These are phyloP conservation scores for Poliocrania exsul DNA, from an alignment of 2,797 vertebrate species.

Conservation along the genomic window DNA sequence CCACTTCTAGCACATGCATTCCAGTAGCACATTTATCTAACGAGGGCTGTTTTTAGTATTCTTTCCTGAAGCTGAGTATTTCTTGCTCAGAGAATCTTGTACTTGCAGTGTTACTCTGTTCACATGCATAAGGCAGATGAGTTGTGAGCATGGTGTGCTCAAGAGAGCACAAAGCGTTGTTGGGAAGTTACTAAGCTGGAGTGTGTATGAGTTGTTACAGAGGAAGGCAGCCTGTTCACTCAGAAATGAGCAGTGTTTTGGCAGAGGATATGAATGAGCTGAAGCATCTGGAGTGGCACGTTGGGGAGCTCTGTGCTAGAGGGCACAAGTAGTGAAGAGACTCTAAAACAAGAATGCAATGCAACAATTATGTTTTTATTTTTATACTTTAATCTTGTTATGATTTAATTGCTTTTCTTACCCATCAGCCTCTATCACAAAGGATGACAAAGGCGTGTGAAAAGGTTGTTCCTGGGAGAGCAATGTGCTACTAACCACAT, in stretches of 20 bases:
- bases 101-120: not conserved
- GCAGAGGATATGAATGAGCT: not conserved
- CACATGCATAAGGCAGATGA: not conserved
- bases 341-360: not conserved
- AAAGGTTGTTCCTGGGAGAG: not conserved
- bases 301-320: not conserved
- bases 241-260: not conserved
- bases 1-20: accelerated
- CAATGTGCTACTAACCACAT: not conserved
- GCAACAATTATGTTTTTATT: not conserved
- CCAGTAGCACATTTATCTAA: not conserved
- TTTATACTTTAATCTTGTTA: not conserved
- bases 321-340: not conserved
- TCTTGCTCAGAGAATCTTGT: not conserved
- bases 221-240: not conserved
- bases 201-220: accelerated
- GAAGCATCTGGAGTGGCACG: not conserved
- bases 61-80: not conserved
- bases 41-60: not conserved
- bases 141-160: not conserved
- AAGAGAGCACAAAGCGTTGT: not conserved
- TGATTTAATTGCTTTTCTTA: not conserved
- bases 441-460: not conserved
- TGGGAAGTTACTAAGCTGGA: not conserved
- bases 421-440: not conserved